A percentile compares a stretch with the other conserved stretches of the same genome.
phyloP scores from a whole-genome alignment of 37 sponge, comb jelly and placozoan species.

The Theonella swinhoei region DNA sequence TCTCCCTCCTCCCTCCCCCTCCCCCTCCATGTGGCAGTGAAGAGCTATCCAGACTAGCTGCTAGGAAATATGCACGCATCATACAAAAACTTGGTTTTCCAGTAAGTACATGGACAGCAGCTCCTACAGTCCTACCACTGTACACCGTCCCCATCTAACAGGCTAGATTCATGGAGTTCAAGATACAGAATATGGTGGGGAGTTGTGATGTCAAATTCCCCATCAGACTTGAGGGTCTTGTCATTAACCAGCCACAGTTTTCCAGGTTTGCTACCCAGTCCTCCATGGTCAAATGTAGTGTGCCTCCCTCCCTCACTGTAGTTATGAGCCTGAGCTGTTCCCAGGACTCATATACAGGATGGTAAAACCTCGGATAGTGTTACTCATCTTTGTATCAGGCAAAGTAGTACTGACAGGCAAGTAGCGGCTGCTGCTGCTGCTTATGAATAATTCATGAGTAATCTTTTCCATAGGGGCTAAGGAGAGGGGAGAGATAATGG shows the following conservation, averaged over 20 bases:
- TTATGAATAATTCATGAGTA: not conserved
- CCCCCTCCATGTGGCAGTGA: slow-evolving; percentile 83
- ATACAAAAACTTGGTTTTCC: slow-evolving; percentile 98
- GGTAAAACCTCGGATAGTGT: slow-evolving; percentile 94
- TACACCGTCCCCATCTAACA: not conserved
- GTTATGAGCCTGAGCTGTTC: slow-evolving; percentile 99
- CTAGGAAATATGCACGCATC: slow-evolving; percentile 97
- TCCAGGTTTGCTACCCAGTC: slow-evolving; percentile 74
- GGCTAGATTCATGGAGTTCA: slow-evolving; percentile 97
- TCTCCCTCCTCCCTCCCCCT: too few relatives aligned
- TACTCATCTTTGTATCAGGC: slow-evolving; percentile 99
- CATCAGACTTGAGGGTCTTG: slow-evolving; percentile 94
- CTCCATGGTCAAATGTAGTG: too few relatives aligned
- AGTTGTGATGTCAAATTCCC: slow-evolving; percentile 99
- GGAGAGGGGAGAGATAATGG: slow-evolving; percentile 86
- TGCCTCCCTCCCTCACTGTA: too few relatives aligned
- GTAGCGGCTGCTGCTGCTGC: not conserved
- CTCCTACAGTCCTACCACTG: too few relatives aligned
- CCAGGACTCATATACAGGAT: slow-evolving; percentile 99
- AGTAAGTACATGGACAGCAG: slow-evolving; percentile 27
- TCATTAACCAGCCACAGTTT: slow-evolving; percentile 90
- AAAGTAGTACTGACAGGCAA: slow-evolving; percentile 97
- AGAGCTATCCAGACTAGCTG: slow-evolving; percentile 92
- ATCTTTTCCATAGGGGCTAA: slow-evolving; percentile 80
- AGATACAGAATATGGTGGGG: slow-evolving; percentile 99